phyloP scores from a whole-genome alignment of 2,888 invertebrate genomes.

The Microchrysa polita region DNA sequence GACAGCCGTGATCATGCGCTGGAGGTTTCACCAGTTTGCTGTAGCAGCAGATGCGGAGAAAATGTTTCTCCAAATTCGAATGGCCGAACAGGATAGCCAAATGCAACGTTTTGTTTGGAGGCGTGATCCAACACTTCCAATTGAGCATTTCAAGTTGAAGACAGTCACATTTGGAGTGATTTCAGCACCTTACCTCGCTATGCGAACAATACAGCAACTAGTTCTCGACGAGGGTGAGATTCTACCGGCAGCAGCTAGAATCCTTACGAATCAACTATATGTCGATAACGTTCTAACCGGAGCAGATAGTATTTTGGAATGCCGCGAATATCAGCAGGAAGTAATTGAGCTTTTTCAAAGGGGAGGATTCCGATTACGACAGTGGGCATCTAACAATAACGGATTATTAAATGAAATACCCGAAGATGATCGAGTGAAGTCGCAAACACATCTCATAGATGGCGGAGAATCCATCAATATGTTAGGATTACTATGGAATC shows the following conservation, averaged over 20 bases:
- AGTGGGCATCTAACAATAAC: neutral
- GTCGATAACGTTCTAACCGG: conserved; percentile 2
- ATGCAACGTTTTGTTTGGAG: conserved; percentile 1
- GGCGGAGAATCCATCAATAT: too few relatives aligned
- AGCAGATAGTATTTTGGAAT: neutral
- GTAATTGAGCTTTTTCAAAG: neutral
- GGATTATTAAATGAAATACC: neutral
- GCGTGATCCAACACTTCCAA: neutral
- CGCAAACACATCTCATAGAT: too few relatives aligned
- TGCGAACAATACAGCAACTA: neutral
- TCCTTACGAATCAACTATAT: conserved; percentile 3
- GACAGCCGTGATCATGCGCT: too few relatives aligned
- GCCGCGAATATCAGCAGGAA: neutral
- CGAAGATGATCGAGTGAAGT: neutral
- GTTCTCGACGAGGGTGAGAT: neutral
- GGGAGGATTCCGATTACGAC: neutral
- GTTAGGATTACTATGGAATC: neutral
- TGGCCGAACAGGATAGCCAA: neutral
- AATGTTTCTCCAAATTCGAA: neutral
- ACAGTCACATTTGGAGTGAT: neutral
- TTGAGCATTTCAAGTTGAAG: neutral
- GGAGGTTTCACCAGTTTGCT: neutral
- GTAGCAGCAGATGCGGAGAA: conserved; percentile 9
- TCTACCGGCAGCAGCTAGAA: too few relatives aligned
- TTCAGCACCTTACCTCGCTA: neutral